Percentiles rank a stretch among this genome's conserved stretches.
These are phyloP conservation scores for Melanocharis versteri DNA, from an alignment of 2,113 vertebrate genomes.

Conservation along the genomic window DNA sequence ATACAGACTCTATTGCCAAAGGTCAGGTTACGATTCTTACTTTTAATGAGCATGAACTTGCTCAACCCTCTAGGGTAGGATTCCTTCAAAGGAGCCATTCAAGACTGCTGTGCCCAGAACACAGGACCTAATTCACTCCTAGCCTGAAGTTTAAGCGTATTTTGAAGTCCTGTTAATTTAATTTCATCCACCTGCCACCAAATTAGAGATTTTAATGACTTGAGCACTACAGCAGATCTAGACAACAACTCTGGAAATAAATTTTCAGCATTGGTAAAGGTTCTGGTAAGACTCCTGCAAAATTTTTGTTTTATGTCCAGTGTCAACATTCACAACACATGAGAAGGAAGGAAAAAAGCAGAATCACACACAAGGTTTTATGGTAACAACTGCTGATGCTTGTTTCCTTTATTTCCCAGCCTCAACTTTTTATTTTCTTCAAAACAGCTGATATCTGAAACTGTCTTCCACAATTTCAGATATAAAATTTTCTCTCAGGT, in stretches of 20 bases:
- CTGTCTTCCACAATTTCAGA: background rate
- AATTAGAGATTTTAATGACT: background rate
- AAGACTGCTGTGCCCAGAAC: background rate
- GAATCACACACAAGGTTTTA: background rate
- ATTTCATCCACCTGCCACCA: background rate
- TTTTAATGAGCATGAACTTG: conserved; percentile 27
- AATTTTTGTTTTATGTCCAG: background rate
- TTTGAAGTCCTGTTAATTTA: background rate
- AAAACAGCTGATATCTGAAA: conserved; percentile 26
- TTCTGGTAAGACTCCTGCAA: background rate
- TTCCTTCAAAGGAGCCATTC: conserved; percentile 8
- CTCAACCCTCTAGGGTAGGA: background rate
- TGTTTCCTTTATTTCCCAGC: background rate
- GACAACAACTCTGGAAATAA: background rate
- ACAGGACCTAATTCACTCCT: background rate
- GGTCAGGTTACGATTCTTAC: conserved; percentile 1
- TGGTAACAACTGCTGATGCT: background rate
- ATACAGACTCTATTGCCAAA: background rate
- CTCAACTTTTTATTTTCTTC: background rate
- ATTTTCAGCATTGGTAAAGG: background rate
- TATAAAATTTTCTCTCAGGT: background rate
- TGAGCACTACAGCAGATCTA: background rate
- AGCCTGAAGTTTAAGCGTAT: background rate
- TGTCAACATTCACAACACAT: background rate
- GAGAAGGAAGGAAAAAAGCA: background rate